Evolutionary conservation across 2,113 vertebrate genomes (phyloP).

Genomic region (Zapornia atra): DNA sequence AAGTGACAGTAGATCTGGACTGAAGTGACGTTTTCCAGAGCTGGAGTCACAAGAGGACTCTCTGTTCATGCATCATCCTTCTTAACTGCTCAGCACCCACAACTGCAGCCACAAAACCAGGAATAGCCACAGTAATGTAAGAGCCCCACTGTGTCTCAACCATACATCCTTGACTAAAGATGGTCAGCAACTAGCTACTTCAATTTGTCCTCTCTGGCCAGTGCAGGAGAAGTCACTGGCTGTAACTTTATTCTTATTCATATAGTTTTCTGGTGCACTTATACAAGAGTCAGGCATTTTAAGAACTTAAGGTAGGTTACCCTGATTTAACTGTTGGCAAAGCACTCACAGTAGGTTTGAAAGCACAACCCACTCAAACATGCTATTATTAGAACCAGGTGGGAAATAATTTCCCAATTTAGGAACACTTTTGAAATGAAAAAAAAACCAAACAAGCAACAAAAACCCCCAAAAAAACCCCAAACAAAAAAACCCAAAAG

Average conservation of each 20-base stretch:
- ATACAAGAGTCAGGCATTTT: conserved; percentile 17
- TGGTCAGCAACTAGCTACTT: neutral
- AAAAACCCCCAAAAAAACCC: no score
- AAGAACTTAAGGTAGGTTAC: conserved; percentile 37
- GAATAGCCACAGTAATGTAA: neutral
- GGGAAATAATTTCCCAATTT: conserved; percentile 20
- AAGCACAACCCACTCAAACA: conserved; percentile 32
- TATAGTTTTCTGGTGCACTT: conserved; percentile 5
- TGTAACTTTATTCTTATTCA: neutral
- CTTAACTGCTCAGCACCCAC: neutral
- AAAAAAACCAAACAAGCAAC: neutral
- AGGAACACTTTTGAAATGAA: neutral
- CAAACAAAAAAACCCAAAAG: neutral
- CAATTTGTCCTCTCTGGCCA: neutral
- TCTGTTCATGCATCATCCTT: neutral
- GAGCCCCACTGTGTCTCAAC: neutral
- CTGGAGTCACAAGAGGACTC: neutral
- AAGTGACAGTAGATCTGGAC: neutral
- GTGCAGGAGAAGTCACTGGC: neutral
- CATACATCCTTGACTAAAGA: neutral
- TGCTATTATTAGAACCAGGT: conserved; percentile 55
- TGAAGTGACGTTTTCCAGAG: neutral
- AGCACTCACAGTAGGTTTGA: conserved; percentile 25
- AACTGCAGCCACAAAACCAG: neutral
- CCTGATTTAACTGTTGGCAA: conserved; percentile 44